Evolutionary conservation across 1,140 invertebrate species (phyloP).

Genomic region (Hycleus cichorii): DNA sequence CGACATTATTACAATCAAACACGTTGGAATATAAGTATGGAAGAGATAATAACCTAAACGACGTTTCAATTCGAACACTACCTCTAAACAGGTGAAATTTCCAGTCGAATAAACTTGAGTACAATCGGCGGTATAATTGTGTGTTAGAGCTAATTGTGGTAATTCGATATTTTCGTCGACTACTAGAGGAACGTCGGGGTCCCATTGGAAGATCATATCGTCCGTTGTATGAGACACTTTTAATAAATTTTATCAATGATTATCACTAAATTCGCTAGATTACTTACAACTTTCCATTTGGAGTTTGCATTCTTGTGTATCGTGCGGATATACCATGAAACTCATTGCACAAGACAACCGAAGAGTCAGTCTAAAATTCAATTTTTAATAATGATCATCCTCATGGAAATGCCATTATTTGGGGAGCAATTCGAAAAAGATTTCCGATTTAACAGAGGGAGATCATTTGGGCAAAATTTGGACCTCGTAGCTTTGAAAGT

Average conservation of each 20-base stretch:
- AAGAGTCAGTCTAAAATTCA: constrained; percentile 59
- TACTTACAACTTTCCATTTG: constrained; percentile 88
- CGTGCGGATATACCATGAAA: constrained; percentile 85
- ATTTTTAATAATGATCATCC: too few species aligned
- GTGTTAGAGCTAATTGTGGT: constrained; percentile 74
- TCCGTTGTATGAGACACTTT: constrained; percentile 84
- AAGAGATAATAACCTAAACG: constrained; percentile 81
- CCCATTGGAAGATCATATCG: constrained; percentile 86
- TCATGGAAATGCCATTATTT: not conserved
- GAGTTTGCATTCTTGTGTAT: constrained; percentile 83
- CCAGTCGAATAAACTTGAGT: constrained; percentile 82
- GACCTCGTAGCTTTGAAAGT: too few species aligned
- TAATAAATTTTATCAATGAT: not conserved
- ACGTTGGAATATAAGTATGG: constrained; percentile 83
- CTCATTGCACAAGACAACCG: constrained; percentile 85
- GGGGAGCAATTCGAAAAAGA: too few species aligned
- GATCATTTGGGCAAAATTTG: too few species aligned
- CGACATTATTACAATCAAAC: constrained; percentile 83
- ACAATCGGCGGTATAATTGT: constrained; percentile 80
- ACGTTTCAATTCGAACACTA: constrained; percentile 77
- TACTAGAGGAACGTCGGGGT: constrained; percentile 77
- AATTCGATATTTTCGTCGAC: constrained; percentile 85
- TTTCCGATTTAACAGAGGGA: too few species aligned
- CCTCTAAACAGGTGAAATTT: constrained; percentile 83
- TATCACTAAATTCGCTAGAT: not conserved